A percentile compares a stretch with the other conserved stretches of the same genome.
These are phyloP conservation scores for Perca flavescens DNA, from an alignment of 2,113 vertebrate species.

Conservation along the genomic window DNA sequence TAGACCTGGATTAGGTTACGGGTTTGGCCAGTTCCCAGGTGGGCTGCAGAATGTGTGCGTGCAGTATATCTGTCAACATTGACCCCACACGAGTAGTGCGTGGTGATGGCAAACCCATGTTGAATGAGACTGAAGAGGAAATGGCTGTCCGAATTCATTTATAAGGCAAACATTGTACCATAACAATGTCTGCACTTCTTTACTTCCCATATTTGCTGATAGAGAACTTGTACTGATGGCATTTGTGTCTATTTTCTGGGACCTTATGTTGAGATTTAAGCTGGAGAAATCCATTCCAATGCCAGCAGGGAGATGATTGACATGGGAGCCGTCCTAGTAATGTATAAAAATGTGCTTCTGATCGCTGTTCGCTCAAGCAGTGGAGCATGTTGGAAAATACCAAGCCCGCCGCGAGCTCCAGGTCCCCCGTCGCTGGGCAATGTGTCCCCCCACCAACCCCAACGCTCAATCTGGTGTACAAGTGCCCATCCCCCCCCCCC, in stretches of 20 bases:
- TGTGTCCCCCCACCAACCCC: slow-evolving; percentile 82
- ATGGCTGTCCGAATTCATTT: slow-evolving; percentile 34
- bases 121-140: slow-evolving; percentile 5
- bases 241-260: slow-evolving; percentile 49
- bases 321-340: slow-evolving; percentile 75
- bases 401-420: slow-evolving; percentile 71
- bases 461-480: slow-evolving; percentile 82
- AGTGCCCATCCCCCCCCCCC: slow-evolving; percentile 67
- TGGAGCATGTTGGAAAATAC: slow-evolving; percentile 75
- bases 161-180: slow-evolving; percentile 33
- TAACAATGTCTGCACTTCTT: slow-evolving; percentile 1
- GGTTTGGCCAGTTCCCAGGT: slow-evolving; percentile 50
- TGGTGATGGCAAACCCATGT: neutral
- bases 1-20: slow-evolving; percentile 37
- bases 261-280: slow-evolving; percentile 50
- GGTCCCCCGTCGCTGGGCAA: slow-evolving; percentile 72
- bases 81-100: slow-evolving; percentile 56
- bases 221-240: slow-evolving; percentile 62
- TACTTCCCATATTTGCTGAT: slow-evolving; percentile 29
- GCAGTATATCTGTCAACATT: slow-evolving; percentile 24
- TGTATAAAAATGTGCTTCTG: slow-evolving; percentile 80
- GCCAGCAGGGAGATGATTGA: slow-evolving; percentile 83
- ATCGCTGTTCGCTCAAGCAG: slow-evolving; percentile 75
- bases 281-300: slow-evolving; percentile 58
- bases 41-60: slow-evolving; percentile 73